Evolutionary conservation across 2,888 invertebrate species (phyloP), one percentile per base, ranked within the genome.

Genomic region (Carcina quercana): DNA sequence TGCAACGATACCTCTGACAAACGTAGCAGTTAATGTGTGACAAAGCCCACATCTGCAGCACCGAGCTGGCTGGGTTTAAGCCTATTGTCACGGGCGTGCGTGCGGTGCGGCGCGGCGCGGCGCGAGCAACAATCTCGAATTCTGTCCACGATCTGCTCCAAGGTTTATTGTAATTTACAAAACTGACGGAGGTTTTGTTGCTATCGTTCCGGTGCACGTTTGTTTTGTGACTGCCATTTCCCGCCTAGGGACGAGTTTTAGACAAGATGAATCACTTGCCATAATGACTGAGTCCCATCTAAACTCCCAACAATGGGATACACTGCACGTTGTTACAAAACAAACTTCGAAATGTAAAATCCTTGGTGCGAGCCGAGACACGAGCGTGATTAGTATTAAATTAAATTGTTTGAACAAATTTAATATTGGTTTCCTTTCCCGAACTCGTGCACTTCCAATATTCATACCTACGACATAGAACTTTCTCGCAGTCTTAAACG

Each of bases 141-240:
- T 80, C 79, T 54, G 53, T 56, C 53, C 78, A 75, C 79, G 78
- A 71, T 66, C 64, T 61, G 53, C 62, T 68, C 59, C 60, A 69
- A 70, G 74, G 76, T 79, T 79, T 78, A 78, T 73, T 73, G 76
- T 78, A 76, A 78, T 79, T 79, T 79, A 76, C 71, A 79, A 79
- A 79, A 75, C 74, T 76, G 73, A 73, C 69, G 62, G 62, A 60
- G 68, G 70, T 70, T 74, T 70, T 67, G 63, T 61, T 60, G 60
- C 65, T 66, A 71, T 71, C 63, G 65, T 69, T 67, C 50, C 53
- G 45, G 52, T 59, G 53, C 63, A 64, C 60, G 57, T 73, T 72
- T 71, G 62, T 72, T 72, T 69, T 63, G 66, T 58, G 54, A 57
- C 57, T 56, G 48, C 45, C 53, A 50, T 50, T 55, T 57, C 43